Base-by-base conservation (phyloP, 2,113 vertebrate species). In the Apodemus sylvaticus region DNA sequence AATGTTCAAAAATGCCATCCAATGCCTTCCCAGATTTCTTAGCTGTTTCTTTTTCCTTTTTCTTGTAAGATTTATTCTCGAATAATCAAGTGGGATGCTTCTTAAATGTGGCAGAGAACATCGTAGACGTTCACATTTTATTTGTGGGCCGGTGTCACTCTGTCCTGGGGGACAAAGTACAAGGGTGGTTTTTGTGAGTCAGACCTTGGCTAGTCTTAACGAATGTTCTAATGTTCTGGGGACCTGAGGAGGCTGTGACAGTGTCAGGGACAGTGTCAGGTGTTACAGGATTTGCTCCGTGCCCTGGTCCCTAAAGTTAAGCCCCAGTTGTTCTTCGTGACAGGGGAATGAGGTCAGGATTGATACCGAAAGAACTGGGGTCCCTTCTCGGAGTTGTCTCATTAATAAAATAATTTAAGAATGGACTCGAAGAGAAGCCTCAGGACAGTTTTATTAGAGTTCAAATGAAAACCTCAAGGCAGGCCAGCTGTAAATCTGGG, bases 181-280 rank as follows among this genome's bases (percentile, higher is more conserved):
- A 85, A 94, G 87, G 58, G 92, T n/a, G 9, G 51, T 92, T 66
- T 64, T 60, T 90, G 36, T 79, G 76, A 79, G 48, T n/a, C n/a
- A 94, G n/a, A 51, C n/a, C 70, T 87, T 95, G 76, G n/a, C 39
- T 81, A 48, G 68, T 62, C 42, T 66, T 92, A 83, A 64, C 86
- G 78, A 93, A 64, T 45, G 7, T 24, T 64, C 36, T 39, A 93
- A 64, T 45, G 7, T 24, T 64, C 36, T 39, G 39, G 79, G 77
- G 17, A 22, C 14, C 82, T 89, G n/a, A 8, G 39, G 45, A 86
- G 29, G 8, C 42, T 91, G 24, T 29, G n/a, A 42, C 77, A 91
- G 3, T 48, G 58, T 42, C 34, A 24, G 26, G 51, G n/a, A 42
- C 77, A 91, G 3, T 48, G 58, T 42, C 34, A 24, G 26, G 51